Percentiles rank a stretch among this genome's conserved stretches.
phyloP scores from a whole-genome alignment of 2,113 vertebrate species.

The Antechinus flavipes region DNA sequence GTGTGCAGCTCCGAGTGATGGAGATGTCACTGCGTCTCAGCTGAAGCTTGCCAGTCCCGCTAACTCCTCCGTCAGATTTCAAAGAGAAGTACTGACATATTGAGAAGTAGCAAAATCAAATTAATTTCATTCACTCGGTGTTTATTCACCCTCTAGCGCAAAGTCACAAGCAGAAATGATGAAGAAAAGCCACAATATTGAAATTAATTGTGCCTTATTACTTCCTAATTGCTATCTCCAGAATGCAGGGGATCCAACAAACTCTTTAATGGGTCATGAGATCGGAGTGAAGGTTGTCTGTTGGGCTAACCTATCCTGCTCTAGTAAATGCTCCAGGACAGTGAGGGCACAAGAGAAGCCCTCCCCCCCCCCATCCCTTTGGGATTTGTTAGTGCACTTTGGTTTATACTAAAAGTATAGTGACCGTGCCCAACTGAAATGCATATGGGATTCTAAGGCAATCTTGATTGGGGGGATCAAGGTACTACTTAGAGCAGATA shows the following conservation, averaged over 20 bases:
- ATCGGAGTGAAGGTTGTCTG: background rate
- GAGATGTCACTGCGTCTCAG: slow-evolving; percentile 58
- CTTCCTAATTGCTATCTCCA: background rate
- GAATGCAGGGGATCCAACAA: background rate
- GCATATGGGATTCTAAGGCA: background rate
- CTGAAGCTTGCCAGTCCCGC: slow-evolving; percentile 49
- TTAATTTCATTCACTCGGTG: slow-evolving; percentile 9
- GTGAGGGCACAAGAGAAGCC: background rate
- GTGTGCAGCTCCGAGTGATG: slow-evolving; percentile 54
- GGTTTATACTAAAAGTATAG: background rate
- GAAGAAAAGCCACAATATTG: background rate
- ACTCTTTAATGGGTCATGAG: slow-evolving; percentile 1
- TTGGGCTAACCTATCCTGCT: background rate
- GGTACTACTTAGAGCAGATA: background rate
- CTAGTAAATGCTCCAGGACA: background rate
- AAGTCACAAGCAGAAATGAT: background rate
- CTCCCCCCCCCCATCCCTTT: background rate
- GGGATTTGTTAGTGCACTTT: background rate
- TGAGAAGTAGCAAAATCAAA: slow-evolving; percentile 8
- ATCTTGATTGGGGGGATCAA: background rate
- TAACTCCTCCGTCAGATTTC: slow-evolving; percentile 68
- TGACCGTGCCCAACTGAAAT: background rate
- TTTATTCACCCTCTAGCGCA: background rate
- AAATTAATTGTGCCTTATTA: background rate
- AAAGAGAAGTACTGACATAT: slow-evolving; percentile 51